Evolutionary conservation across 2,888 invertebrate species (phyloP).

Genomic region (Lithophane leautieri): DNA sequence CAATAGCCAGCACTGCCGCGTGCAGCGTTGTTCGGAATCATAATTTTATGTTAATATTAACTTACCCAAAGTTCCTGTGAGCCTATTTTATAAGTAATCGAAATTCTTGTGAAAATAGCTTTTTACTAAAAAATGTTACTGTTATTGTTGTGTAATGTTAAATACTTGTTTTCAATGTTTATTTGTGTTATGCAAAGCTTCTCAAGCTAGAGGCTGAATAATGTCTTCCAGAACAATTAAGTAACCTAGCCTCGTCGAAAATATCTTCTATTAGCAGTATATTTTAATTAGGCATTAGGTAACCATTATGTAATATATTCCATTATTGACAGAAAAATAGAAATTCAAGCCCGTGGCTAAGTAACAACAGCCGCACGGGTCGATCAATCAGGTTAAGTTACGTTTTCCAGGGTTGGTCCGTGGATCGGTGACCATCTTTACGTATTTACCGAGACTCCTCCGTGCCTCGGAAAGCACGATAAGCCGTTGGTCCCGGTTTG

Average conservation of each 20-base stretch:
- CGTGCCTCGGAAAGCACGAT: too few relatives aligned
- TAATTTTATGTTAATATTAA: constrained; percentile 1
- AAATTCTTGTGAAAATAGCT: constrained; percentile 49
- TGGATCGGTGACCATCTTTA: too few relatives aligned
- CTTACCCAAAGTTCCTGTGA: constrained; percentile 45
- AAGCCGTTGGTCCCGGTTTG: too few relatives aligned
- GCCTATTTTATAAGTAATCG: constrained; percentile 23
- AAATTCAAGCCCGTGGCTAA: background rate
- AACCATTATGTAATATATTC: background rate
- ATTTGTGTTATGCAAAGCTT: constrained; percentile 66
- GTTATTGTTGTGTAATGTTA: constrained; percentile 60
- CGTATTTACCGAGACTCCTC: too few relatives aligned
- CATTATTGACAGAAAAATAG: background rate
- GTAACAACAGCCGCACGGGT: too few relatives aligned
- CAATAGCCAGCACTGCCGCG: too few relatives aligned
- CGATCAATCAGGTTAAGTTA: too few relatives aligned
- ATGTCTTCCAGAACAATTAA: constrained; percentile 82
- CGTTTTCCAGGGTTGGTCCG: too few relatives aligned
- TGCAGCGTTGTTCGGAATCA: too few relatives aligned
- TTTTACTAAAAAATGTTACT: constrained; percentile 49
- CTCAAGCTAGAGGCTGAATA: constrained; percentile 69
- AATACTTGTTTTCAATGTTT: constrained; percentile 62
- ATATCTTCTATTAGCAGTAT: background rate
- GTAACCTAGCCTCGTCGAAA: constrained; percentile 36
- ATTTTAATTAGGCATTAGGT: background rate